Percentiles rank a stretch among this genome's conserved stretches.
Evolutionary conservation across 2,888 invertebrate species (phyloP).

Genomic region (Nudaria mundana): DNA sequence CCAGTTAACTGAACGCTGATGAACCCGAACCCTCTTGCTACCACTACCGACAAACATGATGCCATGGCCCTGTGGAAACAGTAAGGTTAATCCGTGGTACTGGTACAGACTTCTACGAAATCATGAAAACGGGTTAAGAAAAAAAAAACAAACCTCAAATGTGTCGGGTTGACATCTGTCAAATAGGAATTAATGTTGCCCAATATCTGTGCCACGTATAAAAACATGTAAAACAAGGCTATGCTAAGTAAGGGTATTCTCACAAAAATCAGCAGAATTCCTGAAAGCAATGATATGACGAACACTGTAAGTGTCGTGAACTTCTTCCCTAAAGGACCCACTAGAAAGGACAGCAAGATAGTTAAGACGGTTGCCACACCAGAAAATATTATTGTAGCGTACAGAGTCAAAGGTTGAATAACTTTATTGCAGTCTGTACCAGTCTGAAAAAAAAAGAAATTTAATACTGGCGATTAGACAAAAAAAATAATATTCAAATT

Average conservation of each 20-base stretch:
- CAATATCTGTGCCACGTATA: constrained; percentile 57
- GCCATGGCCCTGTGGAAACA: constrained; percentile 58
- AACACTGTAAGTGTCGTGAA: constrained; percentile 50
- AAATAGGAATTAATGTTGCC: constrained; percentile 64
- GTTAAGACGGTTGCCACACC: constrained; percentile 42
- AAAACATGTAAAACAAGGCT: constrained; percentile 53
- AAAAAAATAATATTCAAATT: neutral
- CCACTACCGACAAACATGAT: constrained; percentile 63
- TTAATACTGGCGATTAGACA: neutral
- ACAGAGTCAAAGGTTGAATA: constrained; percentile 53
- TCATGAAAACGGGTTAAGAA: too few relatives aligned
- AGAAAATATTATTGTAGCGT: constrained; percentile 63
- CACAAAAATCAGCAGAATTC: constrained; percentile 48
- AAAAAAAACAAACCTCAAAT: constrained; percentile 54
- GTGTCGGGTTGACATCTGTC: constrained; percentile 65
- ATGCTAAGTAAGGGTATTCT: constrained; percentile 57
- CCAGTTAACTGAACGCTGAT: constrained; percentile 65
- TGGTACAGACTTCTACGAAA: too few relatives aligned
- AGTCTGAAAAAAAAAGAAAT: too few relatives aligned
- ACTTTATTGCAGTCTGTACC: constrained; percentile 40
- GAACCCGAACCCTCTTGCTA: constrained; percentile 65
- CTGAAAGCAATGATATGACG: constrained; percentile 39
- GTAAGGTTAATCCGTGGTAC: too few relatives aligned
- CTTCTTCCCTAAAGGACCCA: constrained; percentile 53
- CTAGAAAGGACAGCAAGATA: constrained; percentile 54